These are phyloP conservation scores for Eurystomus gularis DNA, from an alignment of 2,113 vertebrate species.

Conservation along the genomic window DNA sequence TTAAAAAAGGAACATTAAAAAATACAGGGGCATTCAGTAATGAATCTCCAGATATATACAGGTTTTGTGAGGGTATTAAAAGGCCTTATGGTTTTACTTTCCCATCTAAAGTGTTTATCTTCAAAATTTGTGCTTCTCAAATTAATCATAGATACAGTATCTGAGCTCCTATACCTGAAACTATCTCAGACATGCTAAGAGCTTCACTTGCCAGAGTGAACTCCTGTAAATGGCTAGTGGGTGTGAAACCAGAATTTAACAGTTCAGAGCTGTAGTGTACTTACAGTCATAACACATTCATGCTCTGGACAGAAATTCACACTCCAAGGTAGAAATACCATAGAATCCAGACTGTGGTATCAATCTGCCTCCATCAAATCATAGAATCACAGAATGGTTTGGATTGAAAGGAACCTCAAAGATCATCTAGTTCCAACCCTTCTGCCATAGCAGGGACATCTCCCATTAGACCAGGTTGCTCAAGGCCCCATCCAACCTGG, in stretches of 20 bases:
- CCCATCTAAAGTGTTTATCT: not conserved
- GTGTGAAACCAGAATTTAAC: not conserved
- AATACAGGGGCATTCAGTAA: not conserved
- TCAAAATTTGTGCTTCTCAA: not conserved
- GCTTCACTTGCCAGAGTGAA: not conserved
- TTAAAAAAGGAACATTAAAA: not conserved
- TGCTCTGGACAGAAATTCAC: not conserved
- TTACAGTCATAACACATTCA: not conserved
- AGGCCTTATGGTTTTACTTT: not conserved
- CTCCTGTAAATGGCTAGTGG: not conserved
- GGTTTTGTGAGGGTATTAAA: not conserved
- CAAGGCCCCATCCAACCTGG: no score
- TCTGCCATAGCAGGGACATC: no score
- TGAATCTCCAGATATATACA: not conserved
- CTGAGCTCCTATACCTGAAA: not conserved
- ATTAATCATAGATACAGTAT: not conserved
- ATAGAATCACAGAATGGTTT: no score
- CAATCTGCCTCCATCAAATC: not conserved
- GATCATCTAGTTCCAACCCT: no score
- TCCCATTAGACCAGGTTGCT: no score
- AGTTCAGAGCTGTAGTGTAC: not conserved
- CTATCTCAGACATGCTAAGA: not conserved
- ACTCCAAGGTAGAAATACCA: not conserved
- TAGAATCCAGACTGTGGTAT: no score
- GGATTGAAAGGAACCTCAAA: no score